Base-by-base conservation (phyloP, 2,888 invertebrate species). In the Hemithea aestivaria region DNA sequence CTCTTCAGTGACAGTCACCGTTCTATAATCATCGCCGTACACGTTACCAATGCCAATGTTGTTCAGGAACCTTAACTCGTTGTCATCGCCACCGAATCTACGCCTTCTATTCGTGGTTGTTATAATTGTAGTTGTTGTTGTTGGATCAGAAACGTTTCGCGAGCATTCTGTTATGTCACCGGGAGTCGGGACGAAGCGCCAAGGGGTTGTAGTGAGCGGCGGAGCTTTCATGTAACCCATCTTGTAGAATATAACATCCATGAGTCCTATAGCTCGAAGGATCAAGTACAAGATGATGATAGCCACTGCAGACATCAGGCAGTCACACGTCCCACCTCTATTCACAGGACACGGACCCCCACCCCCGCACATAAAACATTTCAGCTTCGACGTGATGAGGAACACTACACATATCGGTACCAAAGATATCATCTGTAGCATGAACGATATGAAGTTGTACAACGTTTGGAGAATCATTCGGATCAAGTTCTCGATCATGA, bases 401-500 rank as follows among this genome's bases (percentile, higher is more conserved):
- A 84, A 83, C 8, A 82, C 73, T 1, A 71, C 31, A 42, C 83
- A 83, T 28, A 84, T 77, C 0, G 83, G 83, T 51, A 83, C 57
- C 0, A 84, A 62, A 0, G 83, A 81, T 40, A 80, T 29, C 58
- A 79, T 62, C 62, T 84, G 83, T 8, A 82, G 54, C 31, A 80
- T 0, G 35, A 79, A 79, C 6, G 82, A 83, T 58, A 82, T 56
- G 36, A 79, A 74, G 58, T 82, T 84, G 58, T 84, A 84, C 1
- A 74, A 7, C 1, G 82, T 78, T 52, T 81, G 82, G 10, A 82
- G 51, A 3, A 79, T 22, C 79, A 80, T 79, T 34, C 79, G 61
- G 36, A 84, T 63, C 1, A 83, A 51, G 44, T 83, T 83, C 43
- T 84, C 84, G 5, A 81, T 34, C 82, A 81, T 80, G 12, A 85